These are phyloP conservation scores for Apis mellifera DNA, from an alignment of 1,140 invertebrate species.

Conservation along the genomic window Amel_HAv3.1 CM009932.2:4847001-4847500, in stretches of 20 bases:
- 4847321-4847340: slow-evolving; percentile 76
- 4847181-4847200: slow-evolving; percentile 57
- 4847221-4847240: slow-evolving; percentile 53
- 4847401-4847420: slow-evolving; percentile 74
- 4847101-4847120: slow-evolving; percentile 77
- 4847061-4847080: slow-evolving; percentile 85
- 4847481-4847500: not conserved
- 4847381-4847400: slow-evolving; percentile 72
- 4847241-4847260: slow-evolving; percentile 66
- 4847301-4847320: slow-evolving; percentile 80
- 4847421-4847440: slow-evolving; percentile 74
- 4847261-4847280: slow-evolving; percentile 61
- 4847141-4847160: slow-evolving; percentile 37
- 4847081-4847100: slow-evolving; percentile 81
- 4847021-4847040: slow-evolving; percentile 81
- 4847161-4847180: slow-evolving; percentile 49
- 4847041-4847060: slow-evolving; percentile 87
- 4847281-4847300: slow-evolving; percentile 67
- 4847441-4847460: slow-evolving; percentile 59
- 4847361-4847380: slow-evolving; percentile 77
- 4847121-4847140: slow-evolving; percentile 72
- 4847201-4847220: slow-evolving; percentile 63
- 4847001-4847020: too few relatives aligned
- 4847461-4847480: too few relatives aligned
- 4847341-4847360: slow-evolving; percentile 77